A percentile compares a stretch with the other conserved stretches of the same genome.
Evolutionary conservation across 2,888 invertebrate genomes (phyloP).

Genomic region (Agrotis ipsilon): DNA sequence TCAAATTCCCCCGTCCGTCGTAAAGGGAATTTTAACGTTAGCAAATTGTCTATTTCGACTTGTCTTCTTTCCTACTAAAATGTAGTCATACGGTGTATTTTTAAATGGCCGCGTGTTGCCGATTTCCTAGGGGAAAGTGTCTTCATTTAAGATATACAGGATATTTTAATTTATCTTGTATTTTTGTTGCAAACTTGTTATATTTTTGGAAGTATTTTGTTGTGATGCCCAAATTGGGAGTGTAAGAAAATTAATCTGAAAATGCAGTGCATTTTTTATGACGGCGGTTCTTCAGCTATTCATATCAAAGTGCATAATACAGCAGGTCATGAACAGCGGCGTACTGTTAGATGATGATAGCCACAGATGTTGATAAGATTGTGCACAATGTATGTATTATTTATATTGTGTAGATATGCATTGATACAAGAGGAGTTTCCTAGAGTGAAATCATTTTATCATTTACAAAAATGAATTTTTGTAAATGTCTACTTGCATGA

Average conservation of each 20-base stretch:
- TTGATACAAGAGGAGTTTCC: neutral
- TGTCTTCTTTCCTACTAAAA: conserved; percentile 52
- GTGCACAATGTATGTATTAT: neutral
- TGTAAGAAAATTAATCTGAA: conserved; percentile 28
- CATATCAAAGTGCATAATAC: conserved; percentile 52
- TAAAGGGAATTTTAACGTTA: conserved; percentile 77
- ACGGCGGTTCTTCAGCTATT: conserved; percentile 29
- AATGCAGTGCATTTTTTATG: conserved; percentile 51
- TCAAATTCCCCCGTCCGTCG: conserved; percentile 74
- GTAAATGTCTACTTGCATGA: too few species aligned
- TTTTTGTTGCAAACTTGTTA: conserved; percentile 21
- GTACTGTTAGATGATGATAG: conserved; percentile 10
- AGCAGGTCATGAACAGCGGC: conserved; percentile 22
- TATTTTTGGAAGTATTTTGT: conserved; percentile 29
- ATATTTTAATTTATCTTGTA: conserved; percentile 46
- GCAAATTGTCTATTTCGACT: conserved; percentile 66
- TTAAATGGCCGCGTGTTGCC: conserved; percentile 33
- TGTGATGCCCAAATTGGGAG: conserved; percentile 24
- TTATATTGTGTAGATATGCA: neutral
- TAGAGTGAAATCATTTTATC: too few species aligned
- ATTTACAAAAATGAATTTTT: neutral
- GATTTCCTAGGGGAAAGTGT: conserved; percentile 56
- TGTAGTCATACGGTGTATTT: conserved; percentile 48
- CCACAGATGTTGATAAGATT: neutral
- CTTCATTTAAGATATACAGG: conserved; percentile 46